Percentiles rank a stretch among this genome's conserved stretches.
Conservation (phyloP, 2,113 vertebrate species). For the Xiphorhynchus elegans region DNA sequence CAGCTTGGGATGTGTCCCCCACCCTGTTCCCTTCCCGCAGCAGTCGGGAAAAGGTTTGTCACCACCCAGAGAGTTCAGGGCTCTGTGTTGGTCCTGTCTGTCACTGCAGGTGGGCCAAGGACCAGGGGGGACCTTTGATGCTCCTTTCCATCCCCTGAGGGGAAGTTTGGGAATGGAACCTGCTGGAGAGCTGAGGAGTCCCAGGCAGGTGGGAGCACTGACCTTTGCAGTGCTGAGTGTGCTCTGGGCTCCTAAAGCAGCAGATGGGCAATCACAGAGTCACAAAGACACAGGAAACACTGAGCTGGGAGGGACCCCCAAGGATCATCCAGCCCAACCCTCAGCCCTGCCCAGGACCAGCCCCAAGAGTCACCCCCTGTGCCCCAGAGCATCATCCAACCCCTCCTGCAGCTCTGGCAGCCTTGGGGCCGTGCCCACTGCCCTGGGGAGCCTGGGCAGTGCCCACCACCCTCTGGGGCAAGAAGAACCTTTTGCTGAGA, state of each 20-base stretch:
- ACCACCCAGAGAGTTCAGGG: background rate
- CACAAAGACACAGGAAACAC: background rate
- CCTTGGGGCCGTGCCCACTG: too few species aligned
- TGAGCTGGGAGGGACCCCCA: background rate
- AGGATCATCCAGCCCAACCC: background rate
- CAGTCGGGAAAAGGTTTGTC: background rate
- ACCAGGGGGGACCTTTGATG: background rate
- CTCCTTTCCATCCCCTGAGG: background rate
- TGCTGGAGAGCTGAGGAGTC: background rate
- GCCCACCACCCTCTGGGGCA: too few species aligned
- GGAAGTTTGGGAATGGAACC: background rate
- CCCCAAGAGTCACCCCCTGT: too few species aligned
- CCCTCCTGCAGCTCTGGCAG: too few species aligned
- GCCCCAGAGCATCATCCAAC: too few species aligned
- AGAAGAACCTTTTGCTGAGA: too few species aligned
- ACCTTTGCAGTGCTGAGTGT: background rate
- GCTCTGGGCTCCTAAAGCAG: background rate
- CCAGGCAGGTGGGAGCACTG: background rate
- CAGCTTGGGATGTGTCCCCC: fast-evolving
- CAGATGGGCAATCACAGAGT: background rate
- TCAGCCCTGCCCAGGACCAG: too few species aligned
- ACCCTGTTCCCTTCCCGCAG: background rate
- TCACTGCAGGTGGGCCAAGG: fast-evolving
- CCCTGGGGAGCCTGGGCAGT: too few species aligned
- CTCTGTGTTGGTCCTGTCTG: background rate